Conservation (phyloP, 2,113 vertebrate species). For the Lophotis ruficrista region DNA sequence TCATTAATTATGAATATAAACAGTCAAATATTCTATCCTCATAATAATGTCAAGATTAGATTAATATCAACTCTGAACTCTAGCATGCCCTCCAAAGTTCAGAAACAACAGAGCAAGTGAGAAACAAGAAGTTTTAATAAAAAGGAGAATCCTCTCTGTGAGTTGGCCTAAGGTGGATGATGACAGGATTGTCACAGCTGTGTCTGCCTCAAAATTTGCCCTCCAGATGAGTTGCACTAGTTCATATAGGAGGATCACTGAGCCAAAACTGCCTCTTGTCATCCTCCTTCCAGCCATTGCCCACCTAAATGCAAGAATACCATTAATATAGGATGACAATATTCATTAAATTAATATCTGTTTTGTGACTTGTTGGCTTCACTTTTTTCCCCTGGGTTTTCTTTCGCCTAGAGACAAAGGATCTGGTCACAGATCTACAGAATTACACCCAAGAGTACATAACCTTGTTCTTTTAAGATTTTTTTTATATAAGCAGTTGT, state of each 20-base stretch:
- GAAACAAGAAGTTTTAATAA: constrained; percentile 9
- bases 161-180: not conserved
- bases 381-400: not conserved
- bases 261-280: not conserved
- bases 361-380: not conserved
- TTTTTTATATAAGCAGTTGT: not conserved
- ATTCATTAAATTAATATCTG: not conserved
- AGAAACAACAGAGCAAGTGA: constrained; percentile 9
- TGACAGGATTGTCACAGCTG: not conserved
- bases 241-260: not conserved
- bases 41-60: constrained; percentile 61
- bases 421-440: not conserved
- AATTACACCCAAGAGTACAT: not conserved
- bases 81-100: constrained; percentile 39
- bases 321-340: not conserved
- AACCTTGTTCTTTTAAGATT: not conserved
- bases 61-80: constrained; percentile 59
- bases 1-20: constrained; percentile 66
- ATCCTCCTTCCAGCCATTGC: not conserved
- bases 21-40: constrained; percentile 36
- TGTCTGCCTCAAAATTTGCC: not conserved
- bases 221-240: not conserved
- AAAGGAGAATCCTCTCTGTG: not conserved
- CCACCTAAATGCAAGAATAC: not conserved
- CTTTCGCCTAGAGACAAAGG: not conserved